phyloP scores from a whole-genome alignment of 2,113 vertebrate species.

The Clarias macrocephalus region DNA sequence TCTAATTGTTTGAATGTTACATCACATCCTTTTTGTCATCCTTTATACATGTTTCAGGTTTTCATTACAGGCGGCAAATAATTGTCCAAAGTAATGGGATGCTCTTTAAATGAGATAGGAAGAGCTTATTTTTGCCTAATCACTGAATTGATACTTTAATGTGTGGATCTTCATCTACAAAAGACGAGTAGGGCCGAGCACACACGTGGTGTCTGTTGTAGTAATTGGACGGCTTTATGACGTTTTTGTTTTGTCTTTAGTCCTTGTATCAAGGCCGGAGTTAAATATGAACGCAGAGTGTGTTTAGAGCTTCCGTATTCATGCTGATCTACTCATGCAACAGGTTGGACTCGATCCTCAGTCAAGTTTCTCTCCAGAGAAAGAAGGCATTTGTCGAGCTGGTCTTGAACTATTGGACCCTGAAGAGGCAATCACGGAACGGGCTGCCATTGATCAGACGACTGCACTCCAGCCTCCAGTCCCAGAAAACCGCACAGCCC shows the following conservation, averaged over 20 bases:
- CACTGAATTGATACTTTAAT: neutral
- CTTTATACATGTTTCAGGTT: neutral
- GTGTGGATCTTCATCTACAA: neutral
- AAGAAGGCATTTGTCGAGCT: conserved; percentile 94
- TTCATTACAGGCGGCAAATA: too few relatives aligned
- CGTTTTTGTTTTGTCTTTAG: neutral
- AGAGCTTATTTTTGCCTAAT: neutral
- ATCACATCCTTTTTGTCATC: neutral
- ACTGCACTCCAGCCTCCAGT: conserved; percentile 88
- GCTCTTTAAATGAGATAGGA: neutral
- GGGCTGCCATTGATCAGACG: conserved; percentile 90
- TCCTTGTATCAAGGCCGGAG: neutral
- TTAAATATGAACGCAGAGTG: neutral
- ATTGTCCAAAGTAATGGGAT: neutral
- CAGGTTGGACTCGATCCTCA: conserved; percentile 93
- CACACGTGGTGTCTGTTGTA: neutral
- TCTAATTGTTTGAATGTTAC: neutral
- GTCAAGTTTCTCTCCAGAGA: conserved; percentile 94
- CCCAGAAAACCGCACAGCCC: conserved; percentile 85
- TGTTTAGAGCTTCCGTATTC: neutral
- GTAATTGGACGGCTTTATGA: neutral
- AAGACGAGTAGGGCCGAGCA: neutral
- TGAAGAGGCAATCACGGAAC: conserved; percentile 93
- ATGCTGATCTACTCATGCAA: neutral
- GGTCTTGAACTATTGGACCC: conserved; percentile 93